A percentile compares a stretch with the other conserved stretches of the same genome.
These are phyloP conservation scores for Sebastes glaucus DNA, from an alignment of 2,797 vertebrate genomes.

Conservation along the genomic window DNA sequence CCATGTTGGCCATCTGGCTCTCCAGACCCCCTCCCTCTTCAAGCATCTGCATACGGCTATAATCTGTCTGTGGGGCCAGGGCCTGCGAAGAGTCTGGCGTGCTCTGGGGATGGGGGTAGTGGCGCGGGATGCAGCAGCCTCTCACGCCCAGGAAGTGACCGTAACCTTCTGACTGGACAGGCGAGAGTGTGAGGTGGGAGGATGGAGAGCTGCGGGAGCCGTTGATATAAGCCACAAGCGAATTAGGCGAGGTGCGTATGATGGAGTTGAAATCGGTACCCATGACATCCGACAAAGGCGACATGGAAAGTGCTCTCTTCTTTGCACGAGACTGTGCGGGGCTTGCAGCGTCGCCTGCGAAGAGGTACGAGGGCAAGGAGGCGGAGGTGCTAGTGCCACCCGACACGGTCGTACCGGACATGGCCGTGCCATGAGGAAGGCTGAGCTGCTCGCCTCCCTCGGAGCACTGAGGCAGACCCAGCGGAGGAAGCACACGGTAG, in stretches of 20 bases:
- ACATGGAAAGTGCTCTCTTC: slow-evolving; percentile 90
- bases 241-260: slow-evolving; percentile 94
- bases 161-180: slow-evolving; percentile 90
- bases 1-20: slow-evolving; percentile 86
- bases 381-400: slow-evolving; percentile 82
- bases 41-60: slow-evolving; percentile 83
- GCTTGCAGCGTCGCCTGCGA: slow-evolving; percentile 84
- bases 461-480: slow-evolving; percentile 77
- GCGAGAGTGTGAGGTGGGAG: slow-evolving; percentile 82
- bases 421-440: slow-evolving; percentile 80
- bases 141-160: slow-evolving; percentile 94
- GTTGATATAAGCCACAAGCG: slow-evolving; percentile 94
- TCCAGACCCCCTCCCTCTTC: slow-evolving; percentile 83
- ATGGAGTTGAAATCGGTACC: slow-evolving; percentile 94
- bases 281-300: slow-evolving; percentile 91
- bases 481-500: slow-evolving; percentile 85
- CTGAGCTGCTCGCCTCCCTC: slow-evolving; percentile 82
- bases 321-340: slow-evolving; percentile 85
- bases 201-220: slow-evolving; percentile 87
- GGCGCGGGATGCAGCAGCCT: slow-evolving; percentile 88
- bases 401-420: slow-evolving; percentile 82
- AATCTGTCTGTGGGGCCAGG: slow-evolving; percentile 69
- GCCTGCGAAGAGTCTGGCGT: slow-evolving; percentile 65
- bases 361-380: slow-evolving; percentile 88
- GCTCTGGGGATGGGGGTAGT: slow-evolving; percentile 60